Evolutionary conservation across 2,888 invertebrate genomes (phyloP).

Genomic region (Drosophila colorata): DNA sequence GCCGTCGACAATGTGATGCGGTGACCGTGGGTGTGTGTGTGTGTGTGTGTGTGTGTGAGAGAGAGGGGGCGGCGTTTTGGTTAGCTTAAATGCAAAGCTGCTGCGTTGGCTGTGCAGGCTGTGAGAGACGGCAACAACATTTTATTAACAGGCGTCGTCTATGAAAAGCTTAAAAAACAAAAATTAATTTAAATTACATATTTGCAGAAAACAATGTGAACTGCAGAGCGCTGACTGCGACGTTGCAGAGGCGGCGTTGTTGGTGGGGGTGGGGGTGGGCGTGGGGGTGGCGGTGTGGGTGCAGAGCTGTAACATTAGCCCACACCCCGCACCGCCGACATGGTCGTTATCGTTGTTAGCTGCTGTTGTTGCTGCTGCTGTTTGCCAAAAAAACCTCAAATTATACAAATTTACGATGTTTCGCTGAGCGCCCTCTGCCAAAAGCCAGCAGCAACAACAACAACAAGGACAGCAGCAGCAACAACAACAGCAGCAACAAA

Average conservation of each 20-base stretch:
- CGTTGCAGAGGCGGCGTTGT: too few relatives aligned
- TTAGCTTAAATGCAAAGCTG: constrained; percentile 20
- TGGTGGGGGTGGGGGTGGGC: neutral
- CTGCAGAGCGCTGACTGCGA: constrained; percentile 14
- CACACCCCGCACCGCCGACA: constrained; percentile 13
- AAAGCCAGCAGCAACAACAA: constrained; percentile 51
- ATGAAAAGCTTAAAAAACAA: constrained; percentile 76
- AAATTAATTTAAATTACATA: constrained; percentile 80
- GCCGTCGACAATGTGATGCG: constrained; percentile 38
- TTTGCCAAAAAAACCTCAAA: constrained; percentile 69
- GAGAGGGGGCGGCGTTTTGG: neutral
- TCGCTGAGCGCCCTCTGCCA: constrained; percentile 52
- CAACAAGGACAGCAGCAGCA: neutral
- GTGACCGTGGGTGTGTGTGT: neutral
- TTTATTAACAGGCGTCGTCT: constrained; percentile 76
- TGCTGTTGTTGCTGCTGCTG: constrained; percentile 34
- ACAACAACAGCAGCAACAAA: constrained; percentile 1
- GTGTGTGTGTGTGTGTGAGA: neutral
- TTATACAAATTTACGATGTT: constrained; percentile 78
- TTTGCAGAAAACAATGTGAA: constrained; percentile 70
- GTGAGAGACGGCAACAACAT: constrained; percentile 42
- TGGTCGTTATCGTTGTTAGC: constrained; percentile 41
- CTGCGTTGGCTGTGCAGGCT: constrained; percentile 16
- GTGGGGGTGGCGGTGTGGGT: neutral
- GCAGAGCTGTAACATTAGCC: constrained; percentile 5